phyloP scores from a whole-genome alignment of 2,888 invertebrate genomes.

The Antitype chi region DNA sequence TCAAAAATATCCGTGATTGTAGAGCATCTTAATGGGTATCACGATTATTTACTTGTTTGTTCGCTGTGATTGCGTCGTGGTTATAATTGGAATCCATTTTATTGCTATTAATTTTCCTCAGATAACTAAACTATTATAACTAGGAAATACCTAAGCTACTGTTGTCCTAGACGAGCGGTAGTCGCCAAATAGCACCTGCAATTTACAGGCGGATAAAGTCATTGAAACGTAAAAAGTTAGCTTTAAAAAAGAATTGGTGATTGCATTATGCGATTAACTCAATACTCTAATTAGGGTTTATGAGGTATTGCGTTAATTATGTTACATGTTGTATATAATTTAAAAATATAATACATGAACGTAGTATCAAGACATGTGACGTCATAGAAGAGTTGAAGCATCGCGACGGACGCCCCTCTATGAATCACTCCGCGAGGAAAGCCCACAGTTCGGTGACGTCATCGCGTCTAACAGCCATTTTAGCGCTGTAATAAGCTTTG shows the following conservation, averaged over 20 bases:
- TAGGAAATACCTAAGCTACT: not conserved
- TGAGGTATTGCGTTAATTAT: too few relatives aligned
- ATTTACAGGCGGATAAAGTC: too few relatives aligned
- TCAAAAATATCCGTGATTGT: conserved; percentile 38
- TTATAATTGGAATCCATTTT: conserved; percentile 23
- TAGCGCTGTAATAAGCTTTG: conserved; percentile 65
- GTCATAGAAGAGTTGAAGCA: conserved; percentile 37
- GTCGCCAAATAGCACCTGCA: too few relatives aligned
- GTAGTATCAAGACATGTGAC: conserved; percentile 25
- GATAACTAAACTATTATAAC: conserved; percentile 3
- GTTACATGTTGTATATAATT: not conserved
- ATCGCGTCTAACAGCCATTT: conserved; percentile 65
- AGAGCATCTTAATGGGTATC: conserved; percentile 22
- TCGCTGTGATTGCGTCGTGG: conserved; percentile 28
- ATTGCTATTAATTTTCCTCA: conserved; percentile 9
- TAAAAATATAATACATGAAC: conserved; percentile 1
- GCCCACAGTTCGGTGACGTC: conserved; percentile 81
- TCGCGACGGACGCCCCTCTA: conserved; percentile 58
- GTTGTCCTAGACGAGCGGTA: too few relatives aligned
- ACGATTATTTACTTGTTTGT: conserved; percentile 32
- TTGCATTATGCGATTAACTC: too few relatives aligned
- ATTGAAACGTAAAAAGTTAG: too few relatives aligned
- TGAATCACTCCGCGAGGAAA: conserved; percentile 83
- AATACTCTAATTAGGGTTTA: too few relatives aligned
- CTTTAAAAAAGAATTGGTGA: too few relatives aligned